Conservation (phyloP, 2,113 vertebrate species). For the Hoplias malabaricus region DNA sequence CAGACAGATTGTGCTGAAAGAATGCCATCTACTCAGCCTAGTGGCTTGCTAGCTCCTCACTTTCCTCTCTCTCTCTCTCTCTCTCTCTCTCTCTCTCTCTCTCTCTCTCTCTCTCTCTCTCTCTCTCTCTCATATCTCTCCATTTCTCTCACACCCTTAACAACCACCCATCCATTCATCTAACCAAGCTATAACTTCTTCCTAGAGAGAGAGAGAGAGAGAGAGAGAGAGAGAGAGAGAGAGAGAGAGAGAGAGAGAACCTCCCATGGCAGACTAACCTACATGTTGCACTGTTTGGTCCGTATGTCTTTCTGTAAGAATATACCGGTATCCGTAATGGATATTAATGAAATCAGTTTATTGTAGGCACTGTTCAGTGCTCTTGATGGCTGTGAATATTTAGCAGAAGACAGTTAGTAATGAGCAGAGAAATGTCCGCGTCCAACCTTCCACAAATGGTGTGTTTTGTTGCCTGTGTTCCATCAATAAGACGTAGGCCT, state of each 20-base stretch:
- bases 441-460: not conserved
- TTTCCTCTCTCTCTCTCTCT: conserved; percentile 33
- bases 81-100: conserved; percentile 36
- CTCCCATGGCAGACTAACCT: not conserved
- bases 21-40: conserved; percentile 68
- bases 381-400: conserved; percentile 17
- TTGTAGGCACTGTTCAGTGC: not conserved
- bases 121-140: not conserved
- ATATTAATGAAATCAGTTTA: conserved; percentile 2
- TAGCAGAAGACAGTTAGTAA: not conserved
- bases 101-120: conserved; percentile 11
- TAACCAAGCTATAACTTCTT: not conserved
- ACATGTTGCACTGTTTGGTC: not conserved
- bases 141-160: not conserved
- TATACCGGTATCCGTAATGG: no score
- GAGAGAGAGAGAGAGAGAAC: not conserved
- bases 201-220: not conserved
- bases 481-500: conserved; percentile 1
- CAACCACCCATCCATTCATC: not conserved
- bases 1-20: conserved; percentile 72
- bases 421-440: conserved; percentile 6
- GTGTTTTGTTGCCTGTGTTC: conserved; percentile 25
- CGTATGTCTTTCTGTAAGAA: not conserved
- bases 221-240: not conserved
- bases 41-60: conserved; percentile 50